phyloP scores from a whole-genome alignment of 2,113 vertebrate species.

The Erythrocercus mccallii region DNA sequence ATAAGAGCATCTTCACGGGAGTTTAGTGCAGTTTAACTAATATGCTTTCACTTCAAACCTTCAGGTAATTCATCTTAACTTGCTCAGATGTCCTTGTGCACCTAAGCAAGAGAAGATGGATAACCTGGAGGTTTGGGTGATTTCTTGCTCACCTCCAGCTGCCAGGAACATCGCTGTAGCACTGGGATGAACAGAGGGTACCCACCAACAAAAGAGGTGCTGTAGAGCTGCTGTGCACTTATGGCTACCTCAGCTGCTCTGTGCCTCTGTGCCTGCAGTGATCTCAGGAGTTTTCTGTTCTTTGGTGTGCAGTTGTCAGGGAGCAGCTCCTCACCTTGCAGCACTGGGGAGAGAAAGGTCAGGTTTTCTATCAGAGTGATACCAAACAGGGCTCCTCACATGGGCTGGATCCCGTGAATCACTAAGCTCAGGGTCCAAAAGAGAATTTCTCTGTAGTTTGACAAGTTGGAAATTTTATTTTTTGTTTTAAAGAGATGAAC shows the following conservation, averaged over 20 bases:
- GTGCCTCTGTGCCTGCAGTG: not conserved
- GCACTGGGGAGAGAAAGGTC: not conserved
- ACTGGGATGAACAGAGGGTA: not conserved
- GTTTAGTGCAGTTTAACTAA: constrained; percentile 35
- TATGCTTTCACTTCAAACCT: not conserved
- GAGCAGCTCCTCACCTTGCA: not conserved
- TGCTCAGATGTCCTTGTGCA: not conserved
- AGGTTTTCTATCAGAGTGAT: not conserved
- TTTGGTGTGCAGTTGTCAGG: not conserved
- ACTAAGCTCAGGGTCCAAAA: not conserved
- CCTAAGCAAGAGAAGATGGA: not conserved
- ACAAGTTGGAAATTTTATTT: not conserved
- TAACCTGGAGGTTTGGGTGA: not conserved
- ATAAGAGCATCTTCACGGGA: not conserved
- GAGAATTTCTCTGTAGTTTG: not conserved
- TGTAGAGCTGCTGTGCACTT: not conserved
- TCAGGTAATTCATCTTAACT: constrained; percentile 14
- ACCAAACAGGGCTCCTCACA: not conserved
- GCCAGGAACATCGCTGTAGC: not conserved
- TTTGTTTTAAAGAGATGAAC: not conserved
- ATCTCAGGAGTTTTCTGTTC: not conserved
- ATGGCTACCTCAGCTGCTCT: not conserved
- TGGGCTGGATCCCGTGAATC: not conserved
- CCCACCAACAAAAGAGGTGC: not conserved
- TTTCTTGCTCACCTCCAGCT: not conserved